Evolutionary conservation across 2,888 invertebrate species (phyloP).

Genomic region (Scaptomyza tumidula): DNA sequence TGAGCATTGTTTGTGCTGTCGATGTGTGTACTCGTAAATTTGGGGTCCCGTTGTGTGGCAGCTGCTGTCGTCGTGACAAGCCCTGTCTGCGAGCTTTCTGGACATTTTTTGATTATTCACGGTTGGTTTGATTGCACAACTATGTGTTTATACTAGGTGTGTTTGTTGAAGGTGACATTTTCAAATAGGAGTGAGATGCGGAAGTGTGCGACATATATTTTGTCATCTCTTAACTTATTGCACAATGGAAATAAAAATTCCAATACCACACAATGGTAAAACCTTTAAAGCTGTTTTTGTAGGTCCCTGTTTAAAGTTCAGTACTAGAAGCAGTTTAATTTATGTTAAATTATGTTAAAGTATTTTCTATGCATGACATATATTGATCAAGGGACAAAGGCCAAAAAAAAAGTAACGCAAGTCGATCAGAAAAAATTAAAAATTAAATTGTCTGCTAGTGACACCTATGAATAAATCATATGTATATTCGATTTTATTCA

Average conservation of each 20-base stretch:
- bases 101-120: slow-evolving; percentile 47
- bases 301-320: too few species aligned
- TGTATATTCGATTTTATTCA: slow-evolving; percentile 24
- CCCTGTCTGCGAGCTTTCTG: slow-evolving; percentile 26
- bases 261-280: slow-evolving; percentile 24
- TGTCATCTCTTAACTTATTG: slow-evolving; percentile 19
- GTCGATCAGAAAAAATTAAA: too few species aligned
- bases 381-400: too few species aligned
- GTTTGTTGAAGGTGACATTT: slow-evolving; percentile 48
- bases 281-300: background rate
- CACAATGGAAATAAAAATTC: slow-evolving; percentile 25
- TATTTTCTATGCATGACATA: too few species aligned
- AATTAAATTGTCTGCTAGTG: slow-evolving; percentile 4
- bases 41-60: slow-evolving; percentile 16
- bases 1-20: slow-evolving; percentile 14
- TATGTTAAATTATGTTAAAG: too few species aligned
- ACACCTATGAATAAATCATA: slow-evolving; percentile 23
- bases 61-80: slow-evolving; percentile 34
- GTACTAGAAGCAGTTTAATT: too few species aligned
- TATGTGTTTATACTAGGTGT: slow-evolving; percentile 41
- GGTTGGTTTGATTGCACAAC: slow-evolving; percentile 70
- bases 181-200: slow-evolving; percentile 48
- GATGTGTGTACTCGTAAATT: slow-evolving; percentile 46
- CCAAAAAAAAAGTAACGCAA: too few species aligned
- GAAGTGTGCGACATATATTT: slow-evolving; percentile 11